Evolutionary conservation across 2,888 invertebrate genomes (phyloP).

Genomic region (Steinernema scapterisci): DNA sequence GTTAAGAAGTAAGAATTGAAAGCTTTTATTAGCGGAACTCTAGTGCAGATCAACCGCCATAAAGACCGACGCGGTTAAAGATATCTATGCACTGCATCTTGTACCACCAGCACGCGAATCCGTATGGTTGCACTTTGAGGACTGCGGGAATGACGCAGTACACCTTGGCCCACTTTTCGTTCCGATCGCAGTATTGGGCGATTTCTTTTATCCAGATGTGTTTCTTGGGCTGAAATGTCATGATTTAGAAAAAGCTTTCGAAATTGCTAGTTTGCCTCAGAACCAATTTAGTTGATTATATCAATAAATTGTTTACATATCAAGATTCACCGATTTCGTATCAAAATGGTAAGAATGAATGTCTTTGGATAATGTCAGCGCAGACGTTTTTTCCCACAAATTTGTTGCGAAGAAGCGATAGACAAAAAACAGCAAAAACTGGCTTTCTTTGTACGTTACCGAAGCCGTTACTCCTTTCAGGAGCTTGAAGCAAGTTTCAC

Average conservation of each 20-base stretch:
- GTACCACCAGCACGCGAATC: conserved; percentile 32
- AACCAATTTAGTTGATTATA: too few relatives aligned
- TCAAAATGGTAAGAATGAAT: too few relatives aligned
- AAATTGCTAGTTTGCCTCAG: too few relatives aligned
- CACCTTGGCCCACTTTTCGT: conserved; percentile 38
- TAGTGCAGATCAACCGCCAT: neutral
- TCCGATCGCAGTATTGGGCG: conserved; percentile 38
- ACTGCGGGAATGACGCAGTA: conserved; percentile 40
- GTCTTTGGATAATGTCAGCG: neutral
- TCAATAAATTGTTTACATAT: too few relatives aligned
- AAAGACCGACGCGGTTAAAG: neutral
- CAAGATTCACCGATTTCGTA: too few relatives aligned
- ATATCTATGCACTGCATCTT: conserved; percentile 25
- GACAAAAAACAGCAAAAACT: too few relatives aligned
- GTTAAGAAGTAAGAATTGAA: too few relatives aligned
- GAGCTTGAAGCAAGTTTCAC: too few relatives aligned
- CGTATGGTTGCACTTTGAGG: conserved; percentile 35
- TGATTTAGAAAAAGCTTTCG: too few relatives aligned
- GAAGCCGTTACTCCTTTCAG: too few relatives aligned
- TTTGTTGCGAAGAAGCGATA: neutral
- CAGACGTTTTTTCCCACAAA: conserved; percentile 25
- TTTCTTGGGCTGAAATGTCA: conserved; percentile 28
- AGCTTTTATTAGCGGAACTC: neutral
- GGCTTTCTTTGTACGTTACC: too few relatives aligned
- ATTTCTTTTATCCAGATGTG: conserved; percentile 39